Evolutionary conservation across 2,888 invertebrate genomes (phyloP).

Genomic region (Dicranocentrus wangi): DNA sequence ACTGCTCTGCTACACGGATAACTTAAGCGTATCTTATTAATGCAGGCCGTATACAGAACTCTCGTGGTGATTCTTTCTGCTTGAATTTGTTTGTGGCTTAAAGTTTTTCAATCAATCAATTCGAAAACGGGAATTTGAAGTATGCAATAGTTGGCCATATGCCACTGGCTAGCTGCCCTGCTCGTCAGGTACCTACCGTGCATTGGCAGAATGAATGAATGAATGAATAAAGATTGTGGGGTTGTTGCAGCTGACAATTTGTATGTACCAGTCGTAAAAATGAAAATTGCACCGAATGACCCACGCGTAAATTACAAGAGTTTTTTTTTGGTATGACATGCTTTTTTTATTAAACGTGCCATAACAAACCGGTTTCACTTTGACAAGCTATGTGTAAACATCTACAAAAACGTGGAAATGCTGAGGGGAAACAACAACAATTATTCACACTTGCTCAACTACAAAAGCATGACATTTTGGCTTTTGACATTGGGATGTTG

Average conservation of each 20-base stretch:
- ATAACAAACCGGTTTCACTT: conserved; percentile 38
- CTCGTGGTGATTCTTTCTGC: neutral
- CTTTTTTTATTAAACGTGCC: conserved; percentile 20
- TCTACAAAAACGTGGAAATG: conserved; percentile 2
- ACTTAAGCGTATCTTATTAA: neutral
- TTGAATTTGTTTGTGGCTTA: neutral
- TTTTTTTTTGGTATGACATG: neutral
- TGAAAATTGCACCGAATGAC: too few species aligned
- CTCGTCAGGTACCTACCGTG: too few species aligned
- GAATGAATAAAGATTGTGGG: too few species aligned
- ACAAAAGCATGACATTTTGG: neutral
- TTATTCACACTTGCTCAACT: neutral
- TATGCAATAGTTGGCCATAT: neutral
- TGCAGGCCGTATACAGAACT: neutral
- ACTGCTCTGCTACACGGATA: neutral
- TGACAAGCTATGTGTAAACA: neutral
- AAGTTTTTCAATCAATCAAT: too few species aligned
- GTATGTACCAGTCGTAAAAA: neutral
- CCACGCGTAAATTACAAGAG: conserved; percentile 2
- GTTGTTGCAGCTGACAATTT: too few species aligned
- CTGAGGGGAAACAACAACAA: conserved; percentile 13
- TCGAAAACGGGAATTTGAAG: conserved; percentile 4
- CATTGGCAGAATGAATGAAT: too few species aligned
- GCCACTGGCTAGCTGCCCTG: too few species aligned
- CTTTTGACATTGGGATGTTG: conserved; percentile 7